These are phyloP conservation scores for Perdita meconis DNA, from an alignment of 2,888 invertebrate genomes.

Conservation along the genomic window DNA sequence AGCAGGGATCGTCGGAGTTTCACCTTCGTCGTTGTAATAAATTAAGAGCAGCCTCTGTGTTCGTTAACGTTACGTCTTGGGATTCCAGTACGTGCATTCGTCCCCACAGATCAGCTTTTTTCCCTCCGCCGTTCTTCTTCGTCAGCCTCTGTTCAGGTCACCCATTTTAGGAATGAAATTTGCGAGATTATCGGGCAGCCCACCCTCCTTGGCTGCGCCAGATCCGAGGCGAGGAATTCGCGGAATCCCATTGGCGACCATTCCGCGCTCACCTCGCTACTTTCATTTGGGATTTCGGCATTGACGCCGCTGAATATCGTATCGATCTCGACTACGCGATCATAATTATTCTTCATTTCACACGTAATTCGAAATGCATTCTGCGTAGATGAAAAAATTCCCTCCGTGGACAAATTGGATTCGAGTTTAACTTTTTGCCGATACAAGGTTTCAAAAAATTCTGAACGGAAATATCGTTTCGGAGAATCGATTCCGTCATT, in stretches of 20 bases:
- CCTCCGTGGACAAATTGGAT: too few species aligned
- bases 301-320: constrained; percentile 3
- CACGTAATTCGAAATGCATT: too few species aligned
- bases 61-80: constrained; percentile 29
- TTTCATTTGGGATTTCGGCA: constrained; percentile 40
- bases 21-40: constrained; percentile 37
- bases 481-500: too few species aligned
- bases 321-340: too few species aligned
- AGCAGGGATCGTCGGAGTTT: constrained; percentile 38
- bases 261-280: constrained; percentile 12
- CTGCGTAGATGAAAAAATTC: too few species aligned
- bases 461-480: too few species aligned
- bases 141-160: constrained; percentile 31
- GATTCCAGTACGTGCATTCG: constrained; percentile 56
- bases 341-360: too few species aligned
- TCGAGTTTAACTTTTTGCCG: too few species aligned
- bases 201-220: constrained; percentile 50
- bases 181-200: constrained; percentile 62
- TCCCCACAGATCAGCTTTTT: constrained; percentile 32
- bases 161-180: constrained; percentile 77
- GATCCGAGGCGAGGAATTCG: constrained; percentile 54
- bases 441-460: too few species aligned
- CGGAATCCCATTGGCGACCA: constrained; percentile 54
- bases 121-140: constrained; percentile 25
- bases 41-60: constrained; percentile 34